Conservation (phyloP, 2,888 invertebrate species). For the Chymomyza procnemis region DNA sequence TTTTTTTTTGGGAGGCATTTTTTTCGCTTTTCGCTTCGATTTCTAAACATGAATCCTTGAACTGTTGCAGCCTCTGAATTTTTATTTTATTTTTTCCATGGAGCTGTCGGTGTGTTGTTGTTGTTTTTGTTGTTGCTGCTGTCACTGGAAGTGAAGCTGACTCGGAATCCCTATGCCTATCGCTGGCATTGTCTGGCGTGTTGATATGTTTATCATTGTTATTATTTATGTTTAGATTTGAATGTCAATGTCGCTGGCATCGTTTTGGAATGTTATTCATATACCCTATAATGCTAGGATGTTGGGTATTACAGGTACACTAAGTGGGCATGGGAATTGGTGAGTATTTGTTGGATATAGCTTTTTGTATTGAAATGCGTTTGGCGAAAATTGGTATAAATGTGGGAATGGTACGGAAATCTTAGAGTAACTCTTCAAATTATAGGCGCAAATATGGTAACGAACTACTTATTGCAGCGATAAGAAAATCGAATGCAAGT, state of each 20-base stretch:
- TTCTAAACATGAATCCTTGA: conserved; percentile 64
- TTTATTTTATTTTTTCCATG: conserved; percentile 17
- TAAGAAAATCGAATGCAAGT: too few species aligned
- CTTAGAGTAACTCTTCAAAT: too few species aligned
- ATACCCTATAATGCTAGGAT: neutral
- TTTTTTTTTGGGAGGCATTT: too few species aligned
- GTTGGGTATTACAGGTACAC: neutral
- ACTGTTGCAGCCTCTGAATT: conserved; percentile 48
- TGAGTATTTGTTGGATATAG: too few species aligned
- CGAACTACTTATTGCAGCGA: too few species aligned
- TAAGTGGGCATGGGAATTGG: too few species aligned
- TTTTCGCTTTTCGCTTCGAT: conserved; percentile 40
- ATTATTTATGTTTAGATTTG: conserved; percentile 73
- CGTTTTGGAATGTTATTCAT: conserved; percentile 10
- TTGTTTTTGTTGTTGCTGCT: neutral
- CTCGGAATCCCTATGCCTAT: neutral
- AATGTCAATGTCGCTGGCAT: conserved; percentile 68
- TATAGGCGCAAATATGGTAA: too few species aligned
- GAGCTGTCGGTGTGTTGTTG: neutral
- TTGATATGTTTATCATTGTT: conserved; percentile 74
- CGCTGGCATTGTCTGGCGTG: conserved; percentile 46
- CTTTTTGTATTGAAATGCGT: too few species aligned
- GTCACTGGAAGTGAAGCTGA: neutral
- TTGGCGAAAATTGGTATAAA: too few species aligned
- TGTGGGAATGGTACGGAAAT: too few species aligned